Conservation (phyloP, 2,888 invertebrate species). For the Rhamnusium bicolor region DNA sequence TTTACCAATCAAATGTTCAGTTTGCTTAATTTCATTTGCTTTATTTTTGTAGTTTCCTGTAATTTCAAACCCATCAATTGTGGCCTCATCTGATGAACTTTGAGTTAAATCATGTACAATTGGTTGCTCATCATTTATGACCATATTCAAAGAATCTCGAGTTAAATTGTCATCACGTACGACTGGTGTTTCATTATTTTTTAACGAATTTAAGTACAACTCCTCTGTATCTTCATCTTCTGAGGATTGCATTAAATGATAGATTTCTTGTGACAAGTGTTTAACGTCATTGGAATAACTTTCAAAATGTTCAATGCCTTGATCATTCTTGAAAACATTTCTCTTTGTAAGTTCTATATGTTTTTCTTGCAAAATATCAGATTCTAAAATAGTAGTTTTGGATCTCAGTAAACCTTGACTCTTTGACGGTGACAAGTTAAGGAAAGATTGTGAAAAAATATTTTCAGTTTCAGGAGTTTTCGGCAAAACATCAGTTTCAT, state of each 20-base stretch:
- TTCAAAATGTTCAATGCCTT: constrained; percentile 46
- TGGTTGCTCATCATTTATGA: neutral
- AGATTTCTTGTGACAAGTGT: constrained; percentile 45
- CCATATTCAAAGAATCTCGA: neutral
- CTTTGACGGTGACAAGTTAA: constrained; percentile 24
- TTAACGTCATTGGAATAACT: constrained; percentile 25
- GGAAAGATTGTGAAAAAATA: constrained; percentile 23
- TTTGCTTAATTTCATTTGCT: too few relatives aligned
- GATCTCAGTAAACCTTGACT: neutral
- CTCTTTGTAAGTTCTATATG: neutral
- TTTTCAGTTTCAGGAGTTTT: neutral
- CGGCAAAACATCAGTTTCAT: constrained; percentile 49
- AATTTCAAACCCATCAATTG: neutral
- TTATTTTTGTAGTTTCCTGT: neutral
- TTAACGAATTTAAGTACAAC: neutral
- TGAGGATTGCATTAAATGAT: constrained; percentile 69
- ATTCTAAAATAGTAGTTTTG: too few relatives aligned
- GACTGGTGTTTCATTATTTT: neutral
- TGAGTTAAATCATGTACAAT: constrained; percentile 16
- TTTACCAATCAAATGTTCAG: neutral
- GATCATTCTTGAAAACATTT: constrained; percentile 9
- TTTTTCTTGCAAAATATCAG: neutral
- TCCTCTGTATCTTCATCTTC: constrained; percentile 36
- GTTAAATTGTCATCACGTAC: constrained; percentile 33
- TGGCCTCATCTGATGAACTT: neutral